Percentiles rank a stretch among this genome's conserved stretches.
Conservation (phyloP, 2,888 invertebrate species). For the Drosophila histrio region DNA sequence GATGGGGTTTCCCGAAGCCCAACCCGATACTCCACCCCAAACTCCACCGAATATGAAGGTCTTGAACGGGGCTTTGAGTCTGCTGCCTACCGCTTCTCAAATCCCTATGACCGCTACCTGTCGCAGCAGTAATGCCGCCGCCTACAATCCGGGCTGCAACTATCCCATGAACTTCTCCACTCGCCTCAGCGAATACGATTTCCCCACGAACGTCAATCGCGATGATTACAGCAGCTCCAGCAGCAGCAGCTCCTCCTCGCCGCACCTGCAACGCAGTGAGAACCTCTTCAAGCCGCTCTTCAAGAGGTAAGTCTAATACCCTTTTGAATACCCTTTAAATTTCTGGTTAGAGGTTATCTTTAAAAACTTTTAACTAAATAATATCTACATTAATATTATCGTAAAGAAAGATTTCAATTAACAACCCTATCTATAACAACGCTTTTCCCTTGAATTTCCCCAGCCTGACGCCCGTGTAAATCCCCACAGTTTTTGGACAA, state of each 20-base stretch:
- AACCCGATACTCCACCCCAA: constrained; percentile 95
- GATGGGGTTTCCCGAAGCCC: constrained; percentile 94
- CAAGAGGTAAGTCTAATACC: constrained; percentile 93
- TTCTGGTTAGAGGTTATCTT: too few relatives aligned
- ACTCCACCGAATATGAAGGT: constrained; percentile 97
- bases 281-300: constrained; percentile 94
- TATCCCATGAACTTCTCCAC: constrained; percentile 68
- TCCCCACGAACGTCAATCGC: constrained; percentile 65
- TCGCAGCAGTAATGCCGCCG: constrained; percentile 79
- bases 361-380: too few relatives aligned
- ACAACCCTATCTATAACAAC: too few relatives aligned
- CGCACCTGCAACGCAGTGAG: constrained; percentile 67
- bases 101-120: constrained; percentile 86
- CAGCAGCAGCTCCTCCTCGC: constrained; percentile 75
- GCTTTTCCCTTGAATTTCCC: neutral
- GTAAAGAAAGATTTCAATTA: too few relatives aligned
- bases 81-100: constrained; percentile 88
- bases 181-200: constrained; percentile 81
- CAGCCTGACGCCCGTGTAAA: constrained; percentile 48
- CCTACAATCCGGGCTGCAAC: constrained; percentile 47
- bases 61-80: constrained; percentile 90
- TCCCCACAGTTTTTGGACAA: neutral
- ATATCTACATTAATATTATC: too few relatives aligned
- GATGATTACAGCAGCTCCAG: constrained; percentile 75
- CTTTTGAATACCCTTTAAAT: too few relatives aligned